These are phyloP conservation scores for Diorhabda elongata DNA, from an alignment of 1,140 invertebrate genomes.

Conservation along the genomic window DNA sequence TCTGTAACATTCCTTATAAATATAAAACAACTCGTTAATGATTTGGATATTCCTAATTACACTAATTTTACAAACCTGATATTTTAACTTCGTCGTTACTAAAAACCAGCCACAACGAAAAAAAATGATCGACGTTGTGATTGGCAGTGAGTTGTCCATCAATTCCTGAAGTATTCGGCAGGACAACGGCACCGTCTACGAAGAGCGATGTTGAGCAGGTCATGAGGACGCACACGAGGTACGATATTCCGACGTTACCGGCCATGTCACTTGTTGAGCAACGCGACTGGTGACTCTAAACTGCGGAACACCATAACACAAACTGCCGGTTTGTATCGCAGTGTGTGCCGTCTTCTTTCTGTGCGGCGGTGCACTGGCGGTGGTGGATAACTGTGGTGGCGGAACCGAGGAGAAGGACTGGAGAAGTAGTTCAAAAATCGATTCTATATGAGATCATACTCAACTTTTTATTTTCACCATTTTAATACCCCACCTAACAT, in stretches of 20 bases:
- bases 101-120: conserved; percentile 54
- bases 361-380: conserved; percentile 5
- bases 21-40: too few species aligned
- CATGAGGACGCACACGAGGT: conserved; percentile 24
- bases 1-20: too few species aligned
- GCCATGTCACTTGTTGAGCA: conserved; percentile 18
- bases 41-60: too few species aligned
- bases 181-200: conserved; percentile 30
- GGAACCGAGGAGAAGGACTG: not conserved
- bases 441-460: conserved; percentile 11
- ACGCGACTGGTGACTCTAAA: conserved; percentile 6
- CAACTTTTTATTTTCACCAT: too few species aligned
- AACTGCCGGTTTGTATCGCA: conserved; percentile 14
- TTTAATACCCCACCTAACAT: too few species aligned
- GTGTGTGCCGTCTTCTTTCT: conserved; percentile 26
- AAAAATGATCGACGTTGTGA: conserved; percentile 51
- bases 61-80: conserved; percentile 46
- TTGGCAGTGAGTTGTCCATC: conserved; percentile 50
- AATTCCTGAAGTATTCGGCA: conserved; percentile 53
- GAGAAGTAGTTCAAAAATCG: conserved; percentile 31
- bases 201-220: conserved; percentile 26
- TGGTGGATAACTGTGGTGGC: not conserved
- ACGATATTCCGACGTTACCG: conserved; percentile 22
- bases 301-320: conserved; percentile 27
- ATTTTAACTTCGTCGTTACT: conserved; percentile 52